These are phyloP conservation scores for Bombus confusus DNA, from an alignment of 1,140 invertebrate species.

Conservation along the genomic window DNA sequence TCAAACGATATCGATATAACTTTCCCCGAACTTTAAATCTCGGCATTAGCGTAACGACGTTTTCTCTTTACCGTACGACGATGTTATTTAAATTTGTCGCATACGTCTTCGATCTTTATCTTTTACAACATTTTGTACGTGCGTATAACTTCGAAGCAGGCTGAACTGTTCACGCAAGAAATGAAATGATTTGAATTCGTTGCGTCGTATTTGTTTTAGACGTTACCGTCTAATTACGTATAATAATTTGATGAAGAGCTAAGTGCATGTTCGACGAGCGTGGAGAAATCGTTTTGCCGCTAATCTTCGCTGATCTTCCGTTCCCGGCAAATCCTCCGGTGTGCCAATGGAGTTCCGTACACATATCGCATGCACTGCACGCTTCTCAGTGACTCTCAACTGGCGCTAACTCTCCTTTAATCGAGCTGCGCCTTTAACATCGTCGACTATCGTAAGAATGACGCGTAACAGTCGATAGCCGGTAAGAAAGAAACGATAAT, in stretches of 20 bases:
- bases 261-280: constrained; percentile 2
- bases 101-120: too few species aligned
- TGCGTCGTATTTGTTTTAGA: background rate
- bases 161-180: background rate
- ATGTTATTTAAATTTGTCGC: background rate
- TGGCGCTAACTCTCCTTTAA: background rate
- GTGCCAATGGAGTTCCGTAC: constrained; percentile 29
- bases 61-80: background rate
- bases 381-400: constrained; percentile 15
- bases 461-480: too few species aligned
- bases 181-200: background rate
- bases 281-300: constrained; percentile 21
- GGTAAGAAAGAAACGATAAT: too few species aligned
- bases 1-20: background rate
- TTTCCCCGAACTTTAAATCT: background rate
- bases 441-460: too few species aligned
- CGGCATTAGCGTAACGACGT: background rate
- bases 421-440: background rate
- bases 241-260: constrained; percentile 12
- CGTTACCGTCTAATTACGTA: background rate
- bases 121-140: too few species aligned
- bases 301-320: constrained; percentile 27
- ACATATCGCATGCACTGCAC: constrained; percentile 14
- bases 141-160: too few species aligned
- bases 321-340: constrained; percentile 16